phyloP scores from a whole-genome alignment of 2,888 invertebrate genomes.

The Apeira syringaria region DNA sequence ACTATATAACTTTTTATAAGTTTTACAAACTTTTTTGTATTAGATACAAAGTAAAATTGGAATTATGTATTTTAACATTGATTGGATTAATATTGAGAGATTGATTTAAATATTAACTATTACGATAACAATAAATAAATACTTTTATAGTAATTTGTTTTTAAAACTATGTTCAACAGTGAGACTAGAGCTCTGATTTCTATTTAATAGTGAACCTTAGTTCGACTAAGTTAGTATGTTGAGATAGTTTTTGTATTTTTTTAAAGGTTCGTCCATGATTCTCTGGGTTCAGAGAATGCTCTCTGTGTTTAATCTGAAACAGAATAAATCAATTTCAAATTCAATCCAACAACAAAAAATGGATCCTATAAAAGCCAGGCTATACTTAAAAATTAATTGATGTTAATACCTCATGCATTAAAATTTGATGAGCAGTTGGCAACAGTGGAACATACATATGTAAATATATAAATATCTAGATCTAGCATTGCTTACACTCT shows the following conservation, averaged over 20 bases:
- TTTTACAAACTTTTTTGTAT: conserved; percentile 42
- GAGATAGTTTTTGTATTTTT: conserved; percentile 41
- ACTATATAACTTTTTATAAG: conserved; percentile 31
- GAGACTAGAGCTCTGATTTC: conserved; percentile 46
- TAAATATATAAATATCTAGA: too few species aligned
- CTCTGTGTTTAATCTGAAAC: conserved; percentile 43
- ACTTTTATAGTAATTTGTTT: conserved; percentile 23
- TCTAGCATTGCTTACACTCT: too few species aligned
- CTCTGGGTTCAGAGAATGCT: conserved; percentile 21
- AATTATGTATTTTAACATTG: conserved; percentile 28
- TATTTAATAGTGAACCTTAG: conserved; percentile 26
- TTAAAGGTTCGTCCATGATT: conserved; percentile 64
- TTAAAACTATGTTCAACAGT: conserved; percentile 28
- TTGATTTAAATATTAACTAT: conserved; percentile 7
- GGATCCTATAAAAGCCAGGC: too few species aligned
- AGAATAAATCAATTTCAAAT: conserved; percentile 22
- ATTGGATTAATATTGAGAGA: neutral
- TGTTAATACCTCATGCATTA: too few species aligned
- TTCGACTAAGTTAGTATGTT: conserved; percentile 31
- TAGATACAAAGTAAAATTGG: conserved; percentile 45
- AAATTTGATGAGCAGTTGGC: too few species aligned
- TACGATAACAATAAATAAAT: conserved; percentile 40
- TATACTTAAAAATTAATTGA: too few species aligned
- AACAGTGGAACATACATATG: too few species aligned
- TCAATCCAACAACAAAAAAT: too few species aligned